Evolutionary conservation across 2,797 vertebrate species (phyloP), one percentile per base, ranked within the genome.

Genomic region (Rhynchonycteris naso): DNA sequence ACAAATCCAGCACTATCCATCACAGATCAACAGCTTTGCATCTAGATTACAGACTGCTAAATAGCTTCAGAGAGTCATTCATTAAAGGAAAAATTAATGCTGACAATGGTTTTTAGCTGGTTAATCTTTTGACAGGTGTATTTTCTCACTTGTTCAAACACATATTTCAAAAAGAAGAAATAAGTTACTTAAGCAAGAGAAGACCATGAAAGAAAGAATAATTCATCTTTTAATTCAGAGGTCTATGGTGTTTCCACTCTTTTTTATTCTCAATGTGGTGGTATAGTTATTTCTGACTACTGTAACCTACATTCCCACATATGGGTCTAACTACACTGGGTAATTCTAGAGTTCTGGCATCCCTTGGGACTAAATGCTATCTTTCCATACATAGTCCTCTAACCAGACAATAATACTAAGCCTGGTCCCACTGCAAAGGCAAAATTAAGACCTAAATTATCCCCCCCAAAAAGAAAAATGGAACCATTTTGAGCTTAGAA

Each of bases 81-180:
- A 98, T 98, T 98, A 98, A 97, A 98, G 92, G 93, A 98, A 98
- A 98, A 98, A 98, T 98, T 98, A 98, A 98, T 98, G 98, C 98
- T 98, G 98, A 98, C 98, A 98, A 98, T 98, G 97, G 97, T 98
- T 98, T 97, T 98, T 98, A 98, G 98, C 97, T 98, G 98, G 97
- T 98, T 98, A 98, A 97, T 98, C 98, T 98, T 98, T 98, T 98
- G 98, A 98, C 98, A 98, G 98, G 97, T 98, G 92, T 89, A 98
- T 96, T 98, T 97, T 98, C 98, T 98, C 98, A 98, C 97, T 98
- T 98, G 97, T 98, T 98, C 98, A 98, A 98, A 98, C 88, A 98
- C 95, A 96, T 96, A 97, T 98, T 98, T 98, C 97, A 98, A 98
- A 98, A 97, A 97, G 94, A 97, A 98, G 97, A 97, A 98, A 97